phyloP scores from a whole-genome alignment of 2,797 vertebrate genomes.

The Fringilla coelebs region DNA sequence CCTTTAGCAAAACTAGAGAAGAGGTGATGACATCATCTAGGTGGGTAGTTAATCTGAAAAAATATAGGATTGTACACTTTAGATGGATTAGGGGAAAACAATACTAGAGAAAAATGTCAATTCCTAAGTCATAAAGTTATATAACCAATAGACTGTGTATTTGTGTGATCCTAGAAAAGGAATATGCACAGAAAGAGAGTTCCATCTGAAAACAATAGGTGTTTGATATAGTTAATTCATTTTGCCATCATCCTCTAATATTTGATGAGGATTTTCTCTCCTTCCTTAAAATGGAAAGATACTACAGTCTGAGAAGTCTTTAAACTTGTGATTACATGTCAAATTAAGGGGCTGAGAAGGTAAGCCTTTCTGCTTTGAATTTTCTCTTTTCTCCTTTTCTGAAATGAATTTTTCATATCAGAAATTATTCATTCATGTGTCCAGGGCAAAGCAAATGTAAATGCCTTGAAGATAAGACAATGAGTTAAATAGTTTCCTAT shows the following conservation, averaged over 20 bases:
- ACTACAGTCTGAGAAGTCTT: neutral
- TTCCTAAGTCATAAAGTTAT: neutral
- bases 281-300: neutral
- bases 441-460: neutral
- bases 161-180: neutral
- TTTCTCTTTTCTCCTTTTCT: neutral
- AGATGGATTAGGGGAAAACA: neutral
- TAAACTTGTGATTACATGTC: neutral
- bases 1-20: neutral
- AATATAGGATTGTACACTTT: neutral
- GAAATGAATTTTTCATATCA: neutral
- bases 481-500: neutral
- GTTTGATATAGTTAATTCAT: neutral
- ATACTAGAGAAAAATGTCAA: neutral
- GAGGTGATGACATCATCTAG: neutral
- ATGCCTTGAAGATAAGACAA: neutral
- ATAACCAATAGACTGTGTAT: neutral
- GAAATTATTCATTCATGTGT: neutral
- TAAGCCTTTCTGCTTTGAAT: neutral
- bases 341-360: conserved; percentile 6
- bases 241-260: neutral
- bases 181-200: neutral
- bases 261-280: neutral
- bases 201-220: neutral
- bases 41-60: neutral